These are phyloP conservation scores for Scaptodrosophila lebanonensis DNA, from an alignment of 1,140 invertebrate species.

Conservation along the genomic window DNA sequence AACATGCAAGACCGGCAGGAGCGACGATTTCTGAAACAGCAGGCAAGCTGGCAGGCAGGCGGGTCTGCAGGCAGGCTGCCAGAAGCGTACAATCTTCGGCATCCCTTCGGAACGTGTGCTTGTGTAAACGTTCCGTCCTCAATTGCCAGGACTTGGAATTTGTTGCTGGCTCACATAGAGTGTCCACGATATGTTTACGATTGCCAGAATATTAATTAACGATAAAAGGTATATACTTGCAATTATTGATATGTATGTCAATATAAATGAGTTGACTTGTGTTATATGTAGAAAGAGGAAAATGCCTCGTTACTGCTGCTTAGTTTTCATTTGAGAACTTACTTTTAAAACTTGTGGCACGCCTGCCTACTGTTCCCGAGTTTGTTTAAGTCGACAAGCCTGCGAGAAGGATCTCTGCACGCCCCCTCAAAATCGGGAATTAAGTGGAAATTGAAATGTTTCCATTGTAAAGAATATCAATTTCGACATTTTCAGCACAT, in stretches of 20 bases:
- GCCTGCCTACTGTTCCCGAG: no score
- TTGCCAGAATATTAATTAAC: constrained; percentile 69
- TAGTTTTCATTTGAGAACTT: background rate
- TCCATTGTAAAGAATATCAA: constrained; percentile 64
- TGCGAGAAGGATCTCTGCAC: no score
- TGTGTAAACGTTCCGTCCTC: no score
- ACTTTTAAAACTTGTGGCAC: constrained; percentile 7
- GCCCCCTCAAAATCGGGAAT: constrained; percentile 46
- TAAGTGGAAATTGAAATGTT: constrained; percentile 71
- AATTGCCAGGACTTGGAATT: no score
- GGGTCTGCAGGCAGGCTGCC: constrained; percentile 28
- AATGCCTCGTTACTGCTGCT: constrained; percentile 3
- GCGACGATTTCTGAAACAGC: constrained; percentile 4
- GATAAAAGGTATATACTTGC: constrained; percentile 43
- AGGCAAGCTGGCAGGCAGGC: constrained; percentile 29
- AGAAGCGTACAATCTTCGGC: constrained; percentile 38
- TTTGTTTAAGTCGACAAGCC: no score
- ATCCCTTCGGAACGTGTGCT: background rate
- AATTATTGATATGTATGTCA: constrained; percentile 39
- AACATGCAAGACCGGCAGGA: constrained; percentile 46
- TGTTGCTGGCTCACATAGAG: constrained; percentile 36
- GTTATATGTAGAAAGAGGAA: constrained; percentile 23
- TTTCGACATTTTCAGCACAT: constrained; percentile 57
- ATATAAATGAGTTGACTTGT: background rate
- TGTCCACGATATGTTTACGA: constrained; percentile 5